Base-by-base conservation (phyloP, 2,113 vertebrate species). In the Paralichthys olivaceus region DNA sequence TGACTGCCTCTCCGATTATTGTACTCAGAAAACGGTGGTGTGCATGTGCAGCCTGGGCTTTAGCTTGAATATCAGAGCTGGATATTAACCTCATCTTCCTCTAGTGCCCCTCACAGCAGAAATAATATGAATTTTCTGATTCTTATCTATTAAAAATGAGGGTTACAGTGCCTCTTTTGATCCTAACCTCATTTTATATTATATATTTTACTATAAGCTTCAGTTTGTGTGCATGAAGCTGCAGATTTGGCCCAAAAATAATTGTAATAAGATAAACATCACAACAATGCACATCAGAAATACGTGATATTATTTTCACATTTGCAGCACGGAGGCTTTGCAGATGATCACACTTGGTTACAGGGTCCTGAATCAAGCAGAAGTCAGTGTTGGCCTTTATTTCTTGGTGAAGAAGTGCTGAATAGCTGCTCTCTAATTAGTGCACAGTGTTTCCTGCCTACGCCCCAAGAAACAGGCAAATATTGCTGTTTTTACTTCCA, bases 1-100 rank as follows among this genome's bases (percentile, higher is more conserved):
- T 65, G 64, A 81, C 78, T 75, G 43, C 63, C 29, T 65, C 66
- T 59, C 58, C 13, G 49, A 20, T 78, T 64, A 63, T 66, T 53
- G 63, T 28, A 20, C 65, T 73, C 43, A 26, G 32, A 63, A 19
- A 64, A 17, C 12, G 17, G 12, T 9, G 3, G 15, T 3, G 23
- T 73, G n/a, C 4, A 45, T 64, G 12, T 77, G 28, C 62, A 77
- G 61, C 34, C 25, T 25, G 75, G 69, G 72, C 62, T 66, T 73
- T 5, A 37, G 29, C 28, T 53, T 43, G 14, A 20, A 8, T 47
- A 47, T 19, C 13, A 47, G 15, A 19, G 2, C 17, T 68, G 55
- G 63, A 23, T 25, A n/a, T 40, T 0, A 29, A 49, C 22, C 43
- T 25, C 29, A 4, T 58, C 54, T 67, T 40, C 13, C 32, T 1